A percentile compares a stretch with the other conserved stretches of the same genome.
Evolutionary conservation across 2,113 vertebrate genomes (phyloP).

Genomic region (Protobothrops flavoviridis): DNA sequence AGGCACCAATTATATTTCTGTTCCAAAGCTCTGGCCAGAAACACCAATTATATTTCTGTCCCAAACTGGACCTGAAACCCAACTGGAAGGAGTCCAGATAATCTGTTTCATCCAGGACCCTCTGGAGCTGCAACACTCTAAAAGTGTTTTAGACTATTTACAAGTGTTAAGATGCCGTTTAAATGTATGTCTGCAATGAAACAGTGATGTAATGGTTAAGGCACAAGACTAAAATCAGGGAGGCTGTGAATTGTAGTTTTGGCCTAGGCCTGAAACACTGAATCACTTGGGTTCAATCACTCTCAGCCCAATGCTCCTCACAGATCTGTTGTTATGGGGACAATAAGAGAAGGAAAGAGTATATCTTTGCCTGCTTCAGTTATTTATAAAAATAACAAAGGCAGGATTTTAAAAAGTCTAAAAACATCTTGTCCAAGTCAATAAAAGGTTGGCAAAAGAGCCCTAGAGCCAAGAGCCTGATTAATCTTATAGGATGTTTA

Average conservation of each 20-base stretch:
- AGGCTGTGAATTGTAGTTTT: background rate
- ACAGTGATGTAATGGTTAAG: background rate
- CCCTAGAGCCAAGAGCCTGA: background rate
- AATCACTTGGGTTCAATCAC: background rate
- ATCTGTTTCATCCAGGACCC: background rate
- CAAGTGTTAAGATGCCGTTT: background rate
- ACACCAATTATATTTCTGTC: background rate
- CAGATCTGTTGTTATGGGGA: background rate
- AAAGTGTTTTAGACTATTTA: background rate
- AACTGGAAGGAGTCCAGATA: background rate
- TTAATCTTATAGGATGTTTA: conserved; percentile 5
- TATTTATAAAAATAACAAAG: background rate
- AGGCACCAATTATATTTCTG: background rate
- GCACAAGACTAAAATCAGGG: background rate
- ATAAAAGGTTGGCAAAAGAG: background rate
- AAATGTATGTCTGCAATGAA: background rate
- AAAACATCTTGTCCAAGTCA: background rate
- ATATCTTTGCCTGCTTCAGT: background rate
- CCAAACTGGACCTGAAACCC: background rate
- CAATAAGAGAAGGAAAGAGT: background rate
- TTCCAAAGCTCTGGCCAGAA: background rate
- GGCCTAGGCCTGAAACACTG: background rate
- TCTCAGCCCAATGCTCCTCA: background rate
- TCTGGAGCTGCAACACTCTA: background rate
- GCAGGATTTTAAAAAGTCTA: background rate